phyloP scores from a whole-genome alignment of 2,797 vertebrate genomes.

The Pseudochaenichthys georgianus region DNA sequence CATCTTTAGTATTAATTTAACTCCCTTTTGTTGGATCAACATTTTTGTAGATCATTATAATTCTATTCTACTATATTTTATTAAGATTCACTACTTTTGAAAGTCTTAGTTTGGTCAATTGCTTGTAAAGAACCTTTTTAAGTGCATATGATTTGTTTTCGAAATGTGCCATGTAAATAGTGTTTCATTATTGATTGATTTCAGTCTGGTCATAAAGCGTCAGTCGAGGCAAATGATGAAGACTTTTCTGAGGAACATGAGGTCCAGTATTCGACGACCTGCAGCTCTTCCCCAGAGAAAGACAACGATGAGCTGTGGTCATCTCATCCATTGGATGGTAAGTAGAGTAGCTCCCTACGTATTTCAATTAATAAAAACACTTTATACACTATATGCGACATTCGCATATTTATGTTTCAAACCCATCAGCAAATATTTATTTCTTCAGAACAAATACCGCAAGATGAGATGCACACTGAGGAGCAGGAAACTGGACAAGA shows the following conservation, averaged over 20 bases:
- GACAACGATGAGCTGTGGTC: constrained; percentile 27
- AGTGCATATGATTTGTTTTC: too few relatives aligned
- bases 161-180: too few relatives aligned
- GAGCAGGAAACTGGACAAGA: constrained; percentile 44
- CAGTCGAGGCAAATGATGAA: constrained; percentile 42
- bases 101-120: too few relatives aligned
- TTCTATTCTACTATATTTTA: too few relatives aligned
- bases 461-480: constrained; percentile 36
- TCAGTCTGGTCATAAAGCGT: constrained; percentile 35
- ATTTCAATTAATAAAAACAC: neutral
- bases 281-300: constrained; percentile 34
- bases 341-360: neutral
- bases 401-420: constrained; percentile 3
- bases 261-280: constrained; percentile 24
- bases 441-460: constrained; percentile 57
- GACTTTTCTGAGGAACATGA: constrained; percentile 44
- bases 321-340: constrained; percentile 51
- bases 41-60: too few relatives aligned
- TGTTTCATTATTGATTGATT: neutral
- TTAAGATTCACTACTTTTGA: too few relatives aligned
- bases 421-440: constrained; percentile 4
- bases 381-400: neutral
- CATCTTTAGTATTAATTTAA: too few relatives aligned
- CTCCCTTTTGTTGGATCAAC: too few relatives aligned
- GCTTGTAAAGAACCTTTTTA: too few relatives aligned